A percentile compares a stretch with the other conserved stretches of the same genome.
Evolutionary conservation across 2,797 vertebrate species (phyloP).

Genomic region (Gadopsis marmoratus): DNA sequence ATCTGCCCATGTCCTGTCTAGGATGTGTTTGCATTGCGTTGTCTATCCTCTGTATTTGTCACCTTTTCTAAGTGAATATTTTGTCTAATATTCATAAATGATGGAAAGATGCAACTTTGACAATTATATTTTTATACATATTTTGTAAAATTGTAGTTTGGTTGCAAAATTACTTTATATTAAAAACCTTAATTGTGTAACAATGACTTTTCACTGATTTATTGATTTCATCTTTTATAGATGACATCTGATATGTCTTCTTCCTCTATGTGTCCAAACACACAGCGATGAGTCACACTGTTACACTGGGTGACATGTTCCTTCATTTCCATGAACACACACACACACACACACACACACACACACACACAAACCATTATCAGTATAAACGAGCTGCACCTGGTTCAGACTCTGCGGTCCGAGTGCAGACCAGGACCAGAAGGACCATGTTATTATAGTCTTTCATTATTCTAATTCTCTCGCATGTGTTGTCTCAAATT

Average conservation of each 20-base stretch:
- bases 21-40: conserved; percentile 1
- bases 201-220: conserved; percentile 4
- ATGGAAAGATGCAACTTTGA: conserved; percentile 24
- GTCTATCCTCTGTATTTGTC: conserved; percentile 9
- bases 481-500: no score
- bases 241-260: background rate
- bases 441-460: no score
- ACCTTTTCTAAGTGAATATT: conserved; percentile 1
- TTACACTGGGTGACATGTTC: no score
- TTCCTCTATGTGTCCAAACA: background rate
- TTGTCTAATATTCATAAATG: conserved; percentile 30
- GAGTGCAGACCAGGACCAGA: no score
- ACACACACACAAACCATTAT: background rate
- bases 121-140: conserved; percentile 4
- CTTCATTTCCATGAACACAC: no score
- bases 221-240: background rate
- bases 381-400: no score
- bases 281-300: no score
- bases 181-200: conserved; percentile 34
- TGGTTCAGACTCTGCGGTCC: no score
- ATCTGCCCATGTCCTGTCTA: background rate
- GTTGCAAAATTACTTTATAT: conserved; percentile 33
- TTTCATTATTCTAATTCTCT: no score
- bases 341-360: no score
- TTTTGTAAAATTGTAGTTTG: conserved; percentile 7